These are phyloP conservation scores for Drosophila mercatorum DNA, from an alignment of 2,888 invertebrate species.

Conservation along the genomic window DNA sequence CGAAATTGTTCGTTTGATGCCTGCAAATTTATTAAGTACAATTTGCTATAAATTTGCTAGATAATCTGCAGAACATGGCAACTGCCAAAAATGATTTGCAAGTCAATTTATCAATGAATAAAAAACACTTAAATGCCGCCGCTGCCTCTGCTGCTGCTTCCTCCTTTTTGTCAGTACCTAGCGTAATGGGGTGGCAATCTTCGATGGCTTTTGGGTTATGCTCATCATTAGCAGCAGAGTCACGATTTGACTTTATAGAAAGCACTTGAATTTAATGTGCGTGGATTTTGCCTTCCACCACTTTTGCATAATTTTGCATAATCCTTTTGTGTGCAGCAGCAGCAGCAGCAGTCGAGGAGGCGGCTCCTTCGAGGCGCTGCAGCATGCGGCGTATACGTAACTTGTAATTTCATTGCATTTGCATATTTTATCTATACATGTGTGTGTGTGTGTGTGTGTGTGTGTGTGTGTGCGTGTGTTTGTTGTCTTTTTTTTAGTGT, in stretches of 20 bases:
- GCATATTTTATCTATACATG: constrained; percentile 64
- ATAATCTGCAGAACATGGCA: constrained; percentile 40
- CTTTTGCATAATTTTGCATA: constrained; percentile 75
- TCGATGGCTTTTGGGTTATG: constrained; percentile 50
- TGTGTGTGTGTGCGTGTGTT: background rate
- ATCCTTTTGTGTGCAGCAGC: constrained; percentile 61
- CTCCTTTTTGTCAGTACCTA: constrained; percentile 3
- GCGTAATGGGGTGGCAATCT: constrained; percentile 24
- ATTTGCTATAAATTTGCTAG: constrained; percentile 45
- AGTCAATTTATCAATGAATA: constrained; percentile 74
- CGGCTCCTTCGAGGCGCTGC: constrained; percentile 37
- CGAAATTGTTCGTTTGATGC: constrained; percentile 19
- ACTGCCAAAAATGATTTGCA: constrained; percentile 65
- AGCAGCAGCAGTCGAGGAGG: constrained; percentile 3
- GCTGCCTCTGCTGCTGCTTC: background rate
- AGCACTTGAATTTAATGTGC: constrained; percentile 80
- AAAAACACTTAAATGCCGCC: constrained; percentile 48
- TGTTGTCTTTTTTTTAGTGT: background rate
- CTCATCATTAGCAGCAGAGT: constrained; percentile 79
- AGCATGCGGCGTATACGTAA: constrained; percentile 71
- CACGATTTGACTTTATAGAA: constrained; percentile 82
- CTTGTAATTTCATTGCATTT: constrained; percentile 79
- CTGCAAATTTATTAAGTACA: constrained; percentile 38
- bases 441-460: background rate
- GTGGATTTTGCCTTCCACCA: constrained; percentile 62